Conservation (phyloP, 1,140 invertebrate genomes). For the Drusus annulatus region DNA sequence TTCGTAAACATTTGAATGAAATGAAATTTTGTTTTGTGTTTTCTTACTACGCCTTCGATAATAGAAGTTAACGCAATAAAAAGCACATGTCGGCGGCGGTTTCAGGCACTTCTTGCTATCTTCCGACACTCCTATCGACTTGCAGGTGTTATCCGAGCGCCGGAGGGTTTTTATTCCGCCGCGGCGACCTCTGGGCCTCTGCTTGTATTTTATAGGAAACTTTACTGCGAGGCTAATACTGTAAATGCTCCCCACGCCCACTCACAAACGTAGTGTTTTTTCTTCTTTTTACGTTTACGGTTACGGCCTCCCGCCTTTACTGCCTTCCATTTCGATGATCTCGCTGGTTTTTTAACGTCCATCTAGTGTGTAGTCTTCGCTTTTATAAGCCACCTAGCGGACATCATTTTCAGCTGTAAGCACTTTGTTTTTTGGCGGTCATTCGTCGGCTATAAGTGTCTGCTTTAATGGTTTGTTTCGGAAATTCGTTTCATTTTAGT, state of each 20-base stretch:
- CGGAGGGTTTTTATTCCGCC: not conserved
- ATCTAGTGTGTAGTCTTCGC: slow-evolving; percentile 20
- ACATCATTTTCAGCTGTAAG: slow-evolving; percentile 7
- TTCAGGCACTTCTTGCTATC: not conserved
- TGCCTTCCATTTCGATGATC: slow-evolving; percentile 46
- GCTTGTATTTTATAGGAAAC: slow-evolving; percentile 18
- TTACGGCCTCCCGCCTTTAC: slow-evolving; percentile 44
- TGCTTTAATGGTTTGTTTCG: too few species aligned
- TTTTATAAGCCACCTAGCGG: slow-evolving; percentile 4
- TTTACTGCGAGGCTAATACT: slow-evolving; percentile 44
- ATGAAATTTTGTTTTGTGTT: too few species aligned
- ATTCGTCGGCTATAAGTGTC: too few species aligned
- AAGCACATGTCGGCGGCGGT: not conserved
- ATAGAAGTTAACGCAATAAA: not conserved
- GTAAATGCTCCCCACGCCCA: slow-evolving; percentile 46
- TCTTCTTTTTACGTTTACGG: slow-evolving; percentile 52
- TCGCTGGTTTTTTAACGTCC: slow-evolving; percentile 42
- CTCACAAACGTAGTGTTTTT: slow-evolving; percentile 44
- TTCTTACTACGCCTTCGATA: too few species aligned
- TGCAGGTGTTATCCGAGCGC: not conserved
- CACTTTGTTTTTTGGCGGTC: not conserved
- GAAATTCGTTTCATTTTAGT: too few species aligned
- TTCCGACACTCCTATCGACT: not conserved
- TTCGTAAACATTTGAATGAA: too few species aligned
- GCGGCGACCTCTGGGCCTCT: not conserved